Conservation (phyloP, 35 echinoderm and acorn worm genomes). For the Apostichopus californicus region DNA sequence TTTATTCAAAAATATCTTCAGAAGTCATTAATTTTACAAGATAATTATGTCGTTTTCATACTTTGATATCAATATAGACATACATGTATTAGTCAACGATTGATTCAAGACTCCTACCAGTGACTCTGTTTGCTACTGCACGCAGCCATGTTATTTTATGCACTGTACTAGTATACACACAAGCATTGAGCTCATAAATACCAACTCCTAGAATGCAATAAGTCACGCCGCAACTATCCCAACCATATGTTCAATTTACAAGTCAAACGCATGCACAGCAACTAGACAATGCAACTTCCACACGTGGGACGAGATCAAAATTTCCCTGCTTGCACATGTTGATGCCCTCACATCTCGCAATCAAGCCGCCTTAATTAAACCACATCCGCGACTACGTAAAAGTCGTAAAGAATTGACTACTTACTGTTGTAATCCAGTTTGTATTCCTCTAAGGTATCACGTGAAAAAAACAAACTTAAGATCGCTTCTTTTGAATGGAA, state of each 20-base stretch:
- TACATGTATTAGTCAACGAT: no score
- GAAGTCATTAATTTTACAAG: no score
- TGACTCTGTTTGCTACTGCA: no score
- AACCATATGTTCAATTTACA: background rate
- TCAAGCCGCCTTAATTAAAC: background rate
- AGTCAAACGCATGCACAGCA: background rate
- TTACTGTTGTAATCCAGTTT: slow-evolving; percentile 50
- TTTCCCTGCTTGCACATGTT: background rate
- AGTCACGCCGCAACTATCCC: background rate
- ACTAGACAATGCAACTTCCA: background rate
- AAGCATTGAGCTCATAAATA: no score
- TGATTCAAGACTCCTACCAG: no score
- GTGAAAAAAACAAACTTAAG: background rate
- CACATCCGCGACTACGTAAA: background rate
- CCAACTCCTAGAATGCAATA: no score
- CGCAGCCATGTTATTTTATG: no score
- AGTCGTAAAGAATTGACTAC: background rate
- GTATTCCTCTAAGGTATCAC: background rate
- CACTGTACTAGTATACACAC: no score
- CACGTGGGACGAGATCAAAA: background rate
- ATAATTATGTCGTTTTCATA: no score
- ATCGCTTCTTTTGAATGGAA: background rate
- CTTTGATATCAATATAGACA: no score
- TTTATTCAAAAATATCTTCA: no score
- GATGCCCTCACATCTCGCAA: background rate